phyloP scores from a whole-genome alignment of 2,797 vertebrate species.

The Acanthurus leucopareius region DNA sequence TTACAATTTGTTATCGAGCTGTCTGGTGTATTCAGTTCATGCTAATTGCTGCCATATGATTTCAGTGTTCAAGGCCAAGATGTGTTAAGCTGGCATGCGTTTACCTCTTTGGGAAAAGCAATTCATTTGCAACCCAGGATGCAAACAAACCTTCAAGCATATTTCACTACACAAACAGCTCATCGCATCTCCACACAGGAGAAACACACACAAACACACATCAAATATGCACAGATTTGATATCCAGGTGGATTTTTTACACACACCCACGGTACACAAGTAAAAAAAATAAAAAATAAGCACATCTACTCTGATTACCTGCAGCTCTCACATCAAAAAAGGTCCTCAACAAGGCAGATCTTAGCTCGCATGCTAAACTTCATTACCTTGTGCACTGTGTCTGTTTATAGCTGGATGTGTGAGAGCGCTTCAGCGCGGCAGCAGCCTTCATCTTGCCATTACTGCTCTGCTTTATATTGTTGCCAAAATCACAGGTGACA shows the following conservation, averaged over 20 bases:
- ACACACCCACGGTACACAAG: conserved; percentile 7
- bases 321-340: conserved; percentile 46
- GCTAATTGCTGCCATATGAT: conserved; percentile 50
- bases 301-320: conserved; percentile 59
- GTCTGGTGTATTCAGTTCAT: conserved; percentile 36
- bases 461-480: conserved; percentile 79
- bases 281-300: conserved; percentile 32
- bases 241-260: conserved; percentile 38
- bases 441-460: conserved; percentile 83
- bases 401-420: conserved; percentile 55
- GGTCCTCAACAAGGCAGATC: conserved; percentile 55
- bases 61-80: conserved; percentile 49
- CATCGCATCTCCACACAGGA: conserved; percentile 31
- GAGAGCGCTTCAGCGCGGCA: conserved; percentile 24
- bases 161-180: conserved; percentile 67
- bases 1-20: conserved; percentile 45
- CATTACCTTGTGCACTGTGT: conserved; percentile 72
- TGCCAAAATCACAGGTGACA: conserved; percentile 90
- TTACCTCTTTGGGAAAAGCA: conserved; percentile 57
- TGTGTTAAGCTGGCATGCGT: conserved; percentile 34
- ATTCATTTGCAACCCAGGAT: conserved; percentile 52
- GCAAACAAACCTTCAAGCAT: conserved; percentile 70
- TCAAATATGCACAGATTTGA: conserved; percentile 21
- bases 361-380: conserved; percentile 68
- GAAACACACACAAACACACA: conserved; percentile 40